These are phyloP conservation scores for Hexactinellida sp. DNA, from an alignment of 37 sponge, comb jelly and placozoan genomes.

Conservation along the genomic window DNA sequence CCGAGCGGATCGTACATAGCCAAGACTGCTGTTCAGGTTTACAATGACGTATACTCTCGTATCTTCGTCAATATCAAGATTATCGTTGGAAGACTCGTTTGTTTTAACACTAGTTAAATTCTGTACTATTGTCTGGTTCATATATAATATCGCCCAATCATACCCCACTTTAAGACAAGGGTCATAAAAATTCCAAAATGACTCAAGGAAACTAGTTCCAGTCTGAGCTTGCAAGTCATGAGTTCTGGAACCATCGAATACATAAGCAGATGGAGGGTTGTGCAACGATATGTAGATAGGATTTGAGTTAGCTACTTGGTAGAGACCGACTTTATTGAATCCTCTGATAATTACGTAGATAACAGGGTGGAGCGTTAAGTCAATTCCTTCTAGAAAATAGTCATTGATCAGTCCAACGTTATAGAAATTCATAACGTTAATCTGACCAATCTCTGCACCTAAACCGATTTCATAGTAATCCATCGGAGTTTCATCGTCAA, in stretches of 20 bases:
- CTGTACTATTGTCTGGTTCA: neutral
- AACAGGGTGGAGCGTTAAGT: neutral
- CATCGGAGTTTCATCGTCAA: neutral
- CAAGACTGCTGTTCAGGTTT: neutral
- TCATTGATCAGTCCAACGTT: neutral
- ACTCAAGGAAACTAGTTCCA: neutral
- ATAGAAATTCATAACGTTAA: neutral
- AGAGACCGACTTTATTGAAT: neutral
- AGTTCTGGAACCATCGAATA: neutral
- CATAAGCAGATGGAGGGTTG: neutral
- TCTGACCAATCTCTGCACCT: neutral
- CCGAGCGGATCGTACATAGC: neutral
- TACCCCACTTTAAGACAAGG: neutral
- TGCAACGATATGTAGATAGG: neutral
- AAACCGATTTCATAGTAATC: neutral
- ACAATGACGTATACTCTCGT: neutral
- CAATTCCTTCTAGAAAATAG: neutral
- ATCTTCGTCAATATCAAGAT: neutral
- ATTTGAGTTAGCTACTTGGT: neutral
- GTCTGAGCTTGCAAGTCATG: neutral
- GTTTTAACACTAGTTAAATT: neutral
- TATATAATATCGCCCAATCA: neutral
- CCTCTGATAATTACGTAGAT: neutral
- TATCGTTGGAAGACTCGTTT: neutral
- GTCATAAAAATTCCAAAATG: neutral